Percentiles rank a stretch among this genome's conserved stretches.
Conservation (phyloP, 2,888 invertebrate species). For the Xylota sylvarum region DNA sequence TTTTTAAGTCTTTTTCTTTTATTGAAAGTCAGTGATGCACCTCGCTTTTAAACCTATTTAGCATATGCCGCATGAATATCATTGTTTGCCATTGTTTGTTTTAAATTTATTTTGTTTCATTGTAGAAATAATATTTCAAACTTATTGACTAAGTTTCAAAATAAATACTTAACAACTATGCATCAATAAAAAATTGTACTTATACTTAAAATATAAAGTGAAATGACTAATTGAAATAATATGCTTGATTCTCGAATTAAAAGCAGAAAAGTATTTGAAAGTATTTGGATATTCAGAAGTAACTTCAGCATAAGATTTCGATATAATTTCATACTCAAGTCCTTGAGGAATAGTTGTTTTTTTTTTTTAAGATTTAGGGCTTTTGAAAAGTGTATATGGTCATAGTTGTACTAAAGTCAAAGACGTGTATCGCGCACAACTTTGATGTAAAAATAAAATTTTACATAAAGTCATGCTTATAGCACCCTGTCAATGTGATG, state of each 20-base stretch:
- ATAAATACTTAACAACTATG: constrained; percentile 69
- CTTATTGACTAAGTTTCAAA: constrained; percentile 40
- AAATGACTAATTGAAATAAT: constrained; percentile 76
- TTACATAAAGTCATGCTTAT: constrained; percentile 48
- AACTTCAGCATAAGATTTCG: constrained; percentile 68
- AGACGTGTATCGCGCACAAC: not conserved
- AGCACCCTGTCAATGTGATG: constrained; percentile 66
- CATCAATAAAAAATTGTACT: constrained; percentile 69
- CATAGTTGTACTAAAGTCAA: constrained; percentile 38
- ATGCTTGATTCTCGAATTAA: constrained; percentile 51
- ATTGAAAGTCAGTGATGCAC: constrained; percentile 20
- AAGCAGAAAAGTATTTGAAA: constrained; percentile 38
- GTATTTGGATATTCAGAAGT: constrained; percentile 41
- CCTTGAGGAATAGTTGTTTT: constrained; percentile 32
- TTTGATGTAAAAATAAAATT: not conserved
- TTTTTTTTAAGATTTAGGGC: not conserved
- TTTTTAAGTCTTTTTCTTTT: constrained; percentile 25
- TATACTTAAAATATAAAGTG: constrained; percentile 70
- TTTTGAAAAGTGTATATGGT: not conserved
- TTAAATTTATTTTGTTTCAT: constrained; percentile 37
- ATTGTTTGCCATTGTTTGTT: constrained; percentile 5
- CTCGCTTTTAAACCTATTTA: constrained; percentile 16
- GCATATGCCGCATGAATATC: constrained; percentile 28
- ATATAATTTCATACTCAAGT: constrained; percentile 61
- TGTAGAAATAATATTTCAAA: constrained; percentile 52